Percentiles rank a stretch among this genome's conserved stretches.
These are phyloP conservation scores for Periparus ater DNA, from an alignment of 2,797 vertebrate genomes.

Conservation along the genomic window DNA sequence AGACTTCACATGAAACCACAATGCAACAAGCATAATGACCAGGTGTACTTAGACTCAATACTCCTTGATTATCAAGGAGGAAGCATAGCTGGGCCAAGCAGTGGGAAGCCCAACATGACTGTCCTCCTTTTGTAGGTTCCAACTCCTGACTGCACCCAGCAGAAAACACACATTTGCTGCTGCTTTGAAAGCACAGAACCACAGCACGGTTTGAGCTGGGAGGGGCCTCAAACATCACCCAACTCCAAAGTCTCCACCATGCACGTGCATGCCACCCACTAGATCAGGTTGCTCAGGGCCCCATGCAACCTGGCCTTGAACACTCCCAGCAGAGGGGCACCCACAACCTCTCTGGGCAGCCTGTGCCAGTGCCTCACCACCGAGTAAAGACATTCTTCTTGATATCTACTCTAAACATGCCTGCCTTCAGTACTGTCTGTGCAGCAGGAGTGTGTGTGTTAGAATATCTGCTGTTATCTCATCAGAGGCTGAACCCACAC, in stretches of 20 bases:
- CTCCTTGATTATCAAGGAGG: neutral
- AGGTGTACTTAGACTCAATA: neutral
- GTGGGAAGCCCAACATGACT: fast-evolving
- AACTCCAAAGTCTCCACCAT: neutral
- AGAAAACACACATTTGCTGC: neutral
- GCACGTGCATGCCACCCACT: neutral
- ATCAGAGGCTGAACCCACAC: neutral
- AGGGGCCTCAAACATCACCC: neutral
- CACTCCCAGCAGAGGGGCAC: neutral
- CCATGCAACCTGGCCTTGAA: neutral
- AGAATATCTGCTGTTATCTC: neutral
- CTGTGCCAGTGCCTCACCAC: neutral
- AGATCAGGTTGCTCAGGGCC: too few relatives aligned
- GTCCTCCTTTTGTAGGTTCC: neutral
- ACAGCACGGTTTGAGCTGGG: neutral
- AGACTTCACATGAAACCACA: neutral
- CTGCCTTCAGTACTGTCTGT: neutral
- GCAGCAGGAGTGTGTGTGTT: neutral
- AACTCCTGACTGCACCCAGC: neutral
- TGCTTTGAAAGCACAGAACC: neutral
- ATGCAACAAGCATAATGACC: neutral
- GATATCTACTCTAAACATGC: neutral
- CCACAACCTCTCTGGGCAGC: neutral
- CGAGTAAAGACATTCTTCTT: neutral
- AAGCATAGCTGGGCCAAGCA: neutral